Percentiles rank a stretch among this genome's conserved stretches.
Conservation (phyloP, 2,797 vertebrate genomes). For the Cetoscarus ocellatus region DNA sequence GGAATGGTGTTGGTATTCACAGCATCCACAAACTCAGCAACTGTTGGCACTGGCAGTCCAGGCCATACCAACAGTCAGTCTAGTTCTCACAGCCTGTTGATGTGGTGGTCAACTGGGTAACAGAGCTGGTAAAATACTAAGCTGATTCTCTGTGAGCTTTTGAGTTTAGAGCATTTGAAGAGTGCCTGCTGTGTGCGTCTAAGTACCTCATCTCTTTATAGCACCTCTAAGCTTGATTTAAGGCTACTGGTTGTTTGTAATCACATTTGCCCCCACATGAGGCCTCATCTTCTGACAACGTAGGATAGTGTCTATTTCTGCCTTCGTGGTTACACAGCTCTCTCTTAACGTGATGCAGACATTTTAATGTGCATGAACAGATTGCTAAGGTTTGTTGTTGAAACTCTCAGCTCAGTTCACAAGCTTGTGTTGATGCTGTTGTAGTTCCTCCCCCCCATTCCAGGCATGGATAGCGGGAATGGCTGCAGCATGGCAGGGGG, state of each 20-base stretch:
- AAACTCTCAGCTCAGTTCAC: conserved; percentile 37
- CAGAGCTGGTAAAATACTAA: conserved; percentile 24
- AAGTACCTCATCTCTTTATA: conserved; percentile 46
- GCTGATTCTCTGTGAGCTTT: conserved; percentile 23
- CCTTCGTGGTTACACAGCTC: neutral
- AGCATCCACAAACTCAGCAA: conserved; percentile 33
- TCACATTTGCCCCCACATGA: conserved; percentile 1
- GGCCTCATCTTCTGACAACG: conserved; percentile 22
- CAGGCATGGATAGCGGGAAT: conserved; percentile 41
- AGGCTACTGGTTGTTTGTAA: conserved; percentile 13
- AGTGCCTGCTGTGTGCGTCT: conserved; percentile 32
- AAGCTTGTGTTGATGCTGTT: conserved; percentile 47
- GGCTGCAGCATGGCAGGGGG: conserved; percentile 42
- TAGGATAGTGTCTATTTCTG: conserved; percentile 29
- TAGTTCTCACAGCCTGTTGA: conserved; percentile 28
- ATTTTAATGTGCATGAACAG: neutral
- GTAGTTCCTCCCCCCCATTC: conserved; percentile 30
- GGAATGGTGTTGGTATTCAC: conserved; percentile 54
- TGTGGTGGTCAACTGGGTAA: conserved; percentile 9
- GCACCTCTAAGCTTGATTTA: conserved; percentile 44
- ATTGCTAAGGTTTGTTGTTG: conserved; percentile 22
- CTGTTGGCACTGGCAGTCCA: conserved; percentile 35
- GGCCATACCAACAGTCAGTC: conserved; percentile 12
- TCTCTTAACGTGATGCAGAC: conserved; percentile 11
- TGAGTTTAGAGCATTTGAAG: conserved; percentile 18